Base-by-base conservation (phyloP, 2,888 invertebrate genomes). In the Drosophila buzzatii region DNA sequence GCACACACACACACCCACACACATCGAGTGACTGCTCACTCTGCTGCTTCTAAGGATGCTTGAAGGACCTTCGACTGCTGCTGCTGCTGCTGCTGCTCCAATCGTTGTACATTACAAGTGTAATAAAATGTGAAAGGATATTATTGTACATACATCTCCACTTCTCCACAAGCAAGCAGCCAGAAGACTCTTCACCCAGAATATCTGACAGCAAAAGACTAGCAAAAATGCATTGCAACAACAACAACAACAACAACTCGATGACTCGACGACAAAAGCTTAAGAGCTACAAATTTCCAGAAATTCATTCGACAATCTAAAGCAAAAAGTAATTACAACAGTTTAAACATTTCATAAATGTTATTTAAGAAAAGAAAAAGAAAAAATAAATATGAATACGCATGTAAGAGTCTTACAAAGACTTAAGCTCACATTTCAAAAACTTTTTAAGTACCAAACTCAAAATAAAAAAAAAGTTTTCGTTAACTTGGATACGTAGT, bases 61-160 rank as follows among this genome's bases (percentile, higher is more conserved):
- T 60, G 63, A 55, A 67, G 75, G 75, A 58, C 67, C 60, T 66
- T 66, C 51, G 47, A 45, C 59, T 63, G 20, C 55, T 58, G 20
- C 20, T 52, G 31, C 41, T 20, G 18, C 41, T 23, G 20, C 51
- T 20, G 62, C 68, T 66, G 49, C 61, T 69, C 67, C 88, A 89
- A 85, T 82, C 87, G 77, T 70, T 84, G 85, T 79, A 81, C 85
- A 85, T 86, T 84, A 89, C 84, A 84, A 81, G 89, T 89, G 89
- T 85, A 89, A 85, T 89, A 85, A 85, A 85, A 89, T 89, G 81
- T 85, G 81, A 89, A 86, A 79, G 84, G 81, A 85, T 85, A 79
- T 86, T 89, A 79, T 83, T 89, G 79, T 89, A 53, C 52, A 61
- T 42, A 60, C 53, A 65, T 69, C 65, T 58, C 18, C 53, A 27